Percentiles rank a stretch among this genome's conserved stretches.
These are phyloP conservation scores for Ranitomeya imitator DNA, from an alignment of 2,113 vertebrate genomes.

Conservation along the genomic window DNA sequence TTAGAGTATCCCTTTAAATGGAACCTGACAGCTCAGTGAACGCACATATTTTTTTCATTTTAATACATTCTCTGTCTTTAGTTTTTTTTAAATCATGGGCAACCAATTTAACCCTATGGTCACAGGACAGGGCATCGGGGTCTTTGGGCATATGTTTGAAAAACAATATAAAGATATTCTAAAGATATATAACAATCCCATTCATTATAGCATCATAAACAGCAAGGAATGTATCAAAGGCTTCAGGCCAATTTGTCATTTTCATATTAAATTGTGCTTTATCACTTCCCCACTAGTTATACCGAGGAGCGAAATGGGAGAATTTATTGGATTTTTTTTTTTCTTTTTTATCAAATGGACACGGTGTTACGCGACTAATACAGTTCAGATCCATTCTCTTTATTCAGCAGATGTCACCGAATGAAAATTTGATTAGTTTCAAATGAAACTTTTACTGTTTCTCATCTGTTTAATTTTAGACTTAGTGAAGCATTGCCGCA, in stretches of 20 bases:
- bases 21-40: no score
- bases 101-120: no score
- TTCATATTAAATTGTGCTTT: background rate
- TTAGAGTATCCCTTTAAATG: no score
- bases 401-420: conserved; percentile 16
- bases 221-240: background rate
- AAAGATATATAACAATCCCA: background rate
- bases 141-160: no score
- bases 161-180: no score
- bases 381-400: background rate
- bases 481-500: conserved; percentile 19
- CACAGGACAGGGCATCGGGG: no score
- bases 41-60: no score
- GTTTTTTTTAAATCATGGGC: no score
- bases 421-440: conserved; percentile 28
- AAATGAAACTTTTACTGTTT: conserved; percentile 32
- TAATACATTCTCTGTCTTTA: no score
- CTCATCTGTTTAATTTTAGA: conserved; percentile 32
- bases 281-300: background rate
- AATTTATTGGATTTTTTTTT: background rate
- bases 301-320: background rate
- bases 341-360: background rate
- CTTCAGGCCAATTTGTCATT: background rate
- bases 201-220: background rate
- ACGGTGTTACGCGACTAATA: background rate